A percentile compares a stretch with the other conserved stretches of the same genome.
These are phyloP conservation scores for Lampris megalopsis DNA, from an alignment of 2,113 vertebrate genomes.

Conservation along the genomic window DNA sequence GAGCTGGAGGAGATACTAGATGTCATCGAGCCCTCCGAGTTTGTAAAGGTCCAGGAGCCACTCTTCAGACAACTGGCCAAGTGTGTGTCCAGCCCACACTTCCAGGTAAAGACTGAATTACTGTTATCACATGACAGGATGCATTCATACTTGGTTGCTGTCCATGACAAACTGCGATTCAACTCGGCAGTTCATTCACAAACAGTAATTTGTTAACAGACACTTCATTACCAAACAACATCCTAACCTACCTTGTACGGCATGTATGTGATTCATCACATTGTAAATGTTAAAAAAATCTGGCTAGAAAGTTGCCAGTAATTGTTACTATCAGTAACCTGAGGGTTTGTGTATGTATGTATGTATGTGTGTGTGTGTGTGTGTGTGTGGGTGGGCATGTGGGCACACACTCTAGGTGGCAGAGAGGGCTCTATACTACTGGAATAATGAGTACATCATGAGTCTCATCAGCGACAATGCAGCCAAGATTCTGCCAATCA, in stretches of 20 bases:
- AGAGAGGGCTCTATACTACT: slow-evolving; percentile 94
- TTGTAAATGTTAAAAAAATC: too few species aligned
- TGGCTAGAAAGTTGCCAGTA: too few species aligned
- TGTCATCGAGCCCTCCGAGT: slow-evolving; percentile 97
- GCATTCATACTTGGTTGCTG: too few species aligned
- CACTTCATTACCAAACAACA: too few species aligned
- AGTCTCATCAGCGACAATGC: slow-evolving; percentile 98
- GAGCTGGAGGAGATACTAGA: slow-evolving; percentile 97
- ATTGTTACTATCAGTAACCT: not conserved
- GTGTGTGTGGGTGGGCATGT: slow-evolving; percentile 2
- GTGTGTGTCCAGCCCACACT: slow-evolving; percentile 98
- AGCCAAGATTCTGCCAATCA: slow-evolving; percentile 96
- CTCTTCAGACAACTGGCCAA: slow-evolving; percentile 97
- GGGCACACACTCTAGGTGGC: slow-evolving; percentile 84
- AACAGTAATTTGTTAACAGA: too few species aligned
- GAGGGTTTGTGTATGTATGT: not conserved
- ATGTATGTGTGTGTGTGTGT: not conserved
- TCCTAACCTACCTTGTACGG: too few species aligned
- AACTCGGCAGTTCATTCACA: too few species aligned
- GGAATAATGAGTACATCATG: slow-evolving; percentile 99
- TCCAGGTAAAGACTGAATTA: slow-evolving; percentile 83
- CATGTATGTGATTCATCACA: too few species aligned
- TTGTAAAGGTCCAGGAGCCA: slow-evolving; percentile 98
- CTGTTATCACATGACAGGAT: too few species aligned
- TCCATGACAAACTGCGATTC: too few species aligned